A percentile compares a stretch with the other conserved stretches of the same genome.
phyloP scores from a whole-genome alignment of 2,888 invertebrate genomes.

The Tupiocoris notatus region DNA sequence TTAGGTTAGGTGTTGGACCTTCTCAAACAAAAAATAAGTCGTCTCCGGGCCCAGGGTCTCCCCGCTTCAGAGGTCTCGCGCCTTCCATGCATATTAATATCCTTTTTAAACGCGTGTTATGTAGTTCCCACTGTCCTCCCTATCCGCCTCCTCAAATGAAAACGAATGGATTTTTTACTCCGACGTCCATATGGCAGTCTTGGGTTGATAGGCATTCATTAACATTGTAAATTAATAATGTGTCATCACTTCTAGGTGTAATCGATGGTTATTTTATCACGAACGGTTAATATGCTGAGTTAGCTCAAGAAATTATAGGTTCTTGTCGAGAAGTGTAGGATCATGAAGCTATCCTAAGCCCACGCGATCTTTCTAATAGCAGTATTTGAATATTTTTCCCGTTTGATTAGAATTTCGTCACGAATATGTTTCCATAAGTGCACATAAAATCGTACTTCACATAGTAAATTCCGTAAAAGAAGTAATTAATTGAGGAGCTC shows the following conservation, averaged over 20 bases:
- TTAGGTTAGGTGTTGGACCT: slow-evolving; percentile 19
- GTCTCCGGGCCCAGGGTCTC: not conserved
- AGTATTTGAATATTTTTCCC: too few species aligned
- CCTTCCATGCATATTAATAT: slow-evolving; percentile 37
- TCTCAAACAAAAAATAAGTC: slow-evolving; percentile 12
- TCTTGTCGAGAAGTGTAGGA: too few species aligned
- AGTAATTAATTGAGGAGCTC: too few species aligned
- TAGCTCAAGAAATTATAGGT: too few species aligned
- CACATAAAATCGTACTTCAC: too few species aligned
- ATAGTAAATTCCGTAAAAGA: too few species aligned
- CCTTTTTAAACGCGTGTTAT: slow-evolving; percentile 28
- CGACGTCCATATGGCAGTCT: slow-evolving; percentile 23
- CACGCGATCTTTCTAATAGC: too few species aligned
- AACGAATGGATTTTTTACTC: slow-evolving; percentile 15
- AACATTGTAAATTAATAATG: slow-evolving; percentile 20
- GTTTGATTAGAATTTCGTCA: too few species aligned
- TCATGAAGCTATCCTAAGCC: too few species aligned
- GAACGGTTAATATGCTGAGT: too few species aligned
- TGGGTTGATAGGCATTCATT: slow-evolving; percentile 5
- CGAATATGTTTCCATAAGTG: too few species aligned
- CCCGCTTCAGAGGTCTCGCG: not conserved
- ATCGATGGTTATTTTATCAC: slow-evolving; percentile 27
- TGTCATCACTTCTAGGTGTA: not conserved
- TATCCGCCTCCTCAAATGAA: slow-evolving; percentile 7
- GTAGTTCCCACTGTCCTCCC: slow-evolving; percentile 1